Evolutionary conservation across 2,113 vertebrate species (phyloP), one percentile per base, ranked within the genome.

Genomic region (Jacana jacana): DNA sequence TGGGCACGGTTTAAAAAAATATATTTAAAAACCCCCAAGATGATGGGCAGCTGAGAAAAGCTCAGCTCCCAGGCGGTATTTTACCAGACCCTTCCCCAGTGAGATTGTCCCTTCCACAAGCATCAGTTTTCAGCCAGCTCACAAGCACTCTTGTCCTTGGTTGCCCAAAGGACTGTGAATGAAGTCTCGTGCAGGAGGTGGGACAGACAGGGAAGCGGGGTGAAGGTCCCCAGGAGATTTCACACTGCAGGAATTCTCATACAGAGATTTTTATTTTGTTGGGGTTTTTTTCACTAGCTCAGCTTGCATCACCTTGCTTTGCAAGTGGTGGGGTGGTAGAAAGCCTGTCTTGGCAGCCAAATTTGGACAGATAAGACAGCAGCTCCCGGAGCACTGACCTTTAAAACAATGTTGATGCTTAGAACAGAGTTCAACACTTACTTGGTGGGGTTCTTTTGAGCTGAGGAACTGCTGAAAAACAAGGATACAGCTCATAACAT

Each of bases 401-500:
- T 87, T 85, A 69, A 93, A 95, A 92, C 39, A 57, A 27, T 16
- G 13, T 57, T 57, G 52, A 39, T 84, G 60, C 35, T 91, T 64
- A 78, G 42, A 76, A 91, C 18, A 64, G 86, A 94, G 86, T 72
- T 93, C 91, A 92, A 48, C 92, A 66, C 42, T 78, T 75, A 66
- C 42, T 78, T 75, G 33, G 52, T 30, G 52, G 28, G 27, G 27
- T 16, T 31, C 25, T 39, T 40, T 12, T 22, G 30, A 7, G 3
- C 69, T 1, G 9, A 86, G 60, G 16, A 86, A 93, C 73, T 39
- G 52, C 73, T 81, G 81, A 84, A 91, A 97, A 95, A 81, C 73
- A 91, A 96, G 65, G 73, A 89, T 76, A 64, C 27, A 84, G 33
- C n/a, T 94, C 84, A 87, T 81, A 95, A 93, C 92, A 91, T 79